Conservation (phyloP, 2,888 invertebrate genomes). For the Nudaria mundana region DNA sequence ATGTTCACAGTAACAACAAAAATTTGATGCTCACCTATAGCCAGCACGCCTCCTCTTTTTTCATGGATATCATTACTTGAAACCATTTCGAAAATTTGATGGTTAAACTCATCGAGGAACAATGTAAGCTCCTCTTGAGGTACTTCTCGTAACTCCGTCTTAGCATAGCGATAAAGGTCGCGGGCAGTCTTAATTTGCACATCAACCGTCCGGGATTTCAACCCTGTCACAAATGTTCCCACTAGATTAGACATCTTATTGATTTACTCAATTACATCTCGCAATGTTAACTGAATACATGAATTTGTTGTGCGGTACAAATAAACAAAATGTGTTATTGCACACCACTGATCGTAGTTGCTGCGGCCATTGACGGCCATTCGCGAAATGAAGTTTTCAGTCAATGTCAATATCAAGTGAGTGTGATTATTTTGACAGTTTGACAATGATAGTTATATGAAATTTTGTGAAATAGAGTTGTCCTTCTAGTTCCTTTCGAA, state of each 20-base stretch:
- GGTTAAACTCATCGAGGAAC: slow-evolving; percentile 97
- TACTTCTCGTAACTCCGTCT: slow-evolving; percentile 94
- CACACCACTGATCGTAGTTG: too few relatives aligned
- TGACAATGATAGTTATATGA: too few relatives aligned
- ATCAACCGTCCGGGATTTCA: slow-evolving; percentile 94
- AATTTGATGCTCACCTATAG: slow-evolving; percentile 84
- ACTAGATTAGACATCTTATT: slow-evolving; percentile 80
- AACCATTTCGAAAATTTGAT: slow-evolving; percentile 98
- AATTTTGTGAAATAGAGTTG: too few relatives aligned
- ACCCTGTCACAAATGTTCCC: slow-evolving; percentile 90
- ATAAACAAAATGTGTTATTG: slow-evolving; percentile 37
- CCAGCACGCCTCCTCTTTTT: slow-evolving; percentile 96
- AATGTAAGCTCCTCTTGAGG: slow-evolving; percentile 93
- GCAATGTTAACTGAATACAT: slow-evolving; percentile 9
- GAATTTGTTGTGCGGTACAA: slow-evolving; percentile 9
- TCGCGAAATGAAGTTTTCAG: too few relatives aligned
- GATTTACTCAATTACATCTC: slow-evolving; percentile 31
- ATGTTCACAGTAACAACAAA: background rate
- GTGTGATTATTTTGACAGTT: too few relatives aligned
- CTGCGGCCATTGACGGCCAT: too few relatives aligned
- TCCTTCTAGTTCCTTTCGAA: too few relatives aligned
- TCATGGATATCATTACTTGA: slow-evolving; percentile 95
- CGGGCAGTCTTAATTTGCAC: slow-evolving; percentile 92
- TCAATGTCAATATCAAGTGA: too few relatives aligned
- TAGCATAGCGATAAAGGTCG: slow-evolving; percentile 94